Base-by-base conservation (phyloP, 2,113 vertebrate genomes). In the Ovis canadensis region DNA sequence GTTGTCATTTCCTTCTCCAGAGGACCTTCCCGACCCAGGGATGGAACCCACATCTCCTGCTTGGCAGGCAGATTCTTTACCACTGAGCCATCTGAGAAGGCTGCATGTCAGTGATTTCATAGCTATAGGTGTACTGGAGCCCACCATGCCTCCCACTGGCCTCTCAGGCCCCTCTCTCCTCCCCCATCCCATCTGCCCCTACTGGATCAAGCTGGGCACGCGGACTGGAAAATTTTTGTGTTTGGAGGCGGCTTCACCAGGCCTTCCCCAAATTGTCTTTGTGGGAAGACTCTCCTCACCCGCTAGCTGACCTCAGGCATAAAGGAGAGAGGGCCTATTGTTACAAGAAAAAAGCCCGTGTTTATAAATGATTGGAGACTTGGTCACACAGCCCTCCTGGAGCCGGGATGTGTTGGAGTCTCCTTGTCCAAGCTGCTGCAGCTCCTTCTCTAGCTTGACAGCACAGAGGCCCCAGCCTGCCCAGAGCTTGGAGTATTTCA, bases 401-500 rank as follows among this genome's bases (percentile, higher is more conserved):
- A 50, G 54, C 33, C 2, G 0, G 55, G 29, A 31, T 27, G 11
- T 48, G 12, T 27, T 21, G 23, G 45, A 17, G 10, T 59, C 19
- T 88, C 52, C 62, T 52, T 31, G 12, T 48, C n/a, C 57, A 36
- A 9, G 23, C 36, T 52, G 45, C 43, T 10, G 84, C 7, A 45
- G 54, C 15, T 59, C 88, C 19, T 93, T 40, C 80, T 84, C 45
- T 33, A 31, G 40, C 80, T n/a, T 64, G 40, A 52, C 62, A n/a
- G 27, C 36, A 7, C 29, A 59, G 29, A 60, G 0, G 71, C 81
- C 94, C 54, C 67, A 10, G 33, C 57, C 90, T 17, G 52, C 29
- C 78, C 74, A 15, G 45, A 90, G 33, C 59, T n/a, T 54, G 45
- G 40, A 81, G 29, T 40, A 71, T 85, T 84, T 95, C 81, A 50